Percentiles rank a stretch among this genome's conserved stretches.
Evolutionary conservation across 2,888 invertebrate species (phyloP).

Genomic region (Sphaerophoria taeniata): DNA sequence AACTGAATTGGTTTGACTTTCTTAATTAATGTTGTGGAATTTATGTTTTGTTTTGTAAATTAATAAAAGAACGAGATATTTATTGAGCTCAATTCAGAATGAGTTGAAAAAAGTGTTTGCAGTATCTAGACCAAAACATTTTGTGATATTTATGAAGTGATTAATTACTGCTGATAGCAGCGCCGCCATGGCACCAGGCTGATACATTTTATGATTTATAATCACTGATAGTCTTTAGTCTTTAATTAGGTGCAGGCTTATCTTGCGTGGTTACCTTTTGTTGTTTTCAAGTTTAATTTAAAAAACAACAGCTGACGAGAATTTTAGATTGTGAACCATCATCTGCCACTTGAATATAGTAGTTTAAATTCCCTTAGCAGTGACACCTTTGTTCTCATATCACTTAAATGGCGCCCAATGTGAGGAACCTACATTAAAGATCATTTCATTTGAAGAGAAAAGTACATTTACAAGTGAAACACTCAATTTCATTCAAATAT

Average conservation of each 20-base stretch:
- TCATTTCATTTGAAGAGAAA: too few relatives aligned
- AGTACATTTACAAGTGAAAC: too few relatives aligned
- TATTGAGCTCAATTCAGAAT: background rate
- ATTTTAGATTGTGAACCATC: background rate
- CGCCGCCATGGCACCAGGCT: background rate
- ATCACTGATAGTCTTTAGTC: slow-evolving; percentile 3
- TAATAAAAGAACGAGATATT: background rate
- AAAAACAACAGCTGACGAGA: background rate
- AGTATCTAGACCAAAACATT: background rate
- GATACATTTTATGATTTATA: background rate
- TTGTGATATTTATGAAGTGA: slow-evolving; percentile 10
- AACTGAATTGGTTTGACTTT: slow-evolving; percentile 16
- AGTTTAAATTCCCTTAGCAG: too few relatives aligned
- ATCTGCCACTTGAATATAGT: too few relatives aligned
- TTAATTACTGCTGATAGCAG: slow-evolving; percentile 7
- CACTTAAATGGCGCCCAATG: slow-evolving; percentile 1
- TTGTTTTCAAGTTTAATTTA: background rate
- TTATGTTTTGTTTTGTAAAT: slow-evolving; percentile 6
- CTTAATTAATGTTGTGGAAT: slow-evolving; percentile 18
- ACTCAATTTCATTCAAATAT: too few relatives aligned
- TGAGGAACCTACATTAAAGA: too few relatives aligned
- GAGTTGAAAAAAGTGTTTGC: background rate
- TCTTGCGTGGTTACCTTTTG: background rate
- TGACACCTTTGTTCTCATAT: background rate
- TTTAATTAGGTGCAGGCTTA: background rate